Evolutionary conservation across 2,797 vertebrate species (phyloP).

Genomic region (Myoxocephalus aenaeus): DNA sequence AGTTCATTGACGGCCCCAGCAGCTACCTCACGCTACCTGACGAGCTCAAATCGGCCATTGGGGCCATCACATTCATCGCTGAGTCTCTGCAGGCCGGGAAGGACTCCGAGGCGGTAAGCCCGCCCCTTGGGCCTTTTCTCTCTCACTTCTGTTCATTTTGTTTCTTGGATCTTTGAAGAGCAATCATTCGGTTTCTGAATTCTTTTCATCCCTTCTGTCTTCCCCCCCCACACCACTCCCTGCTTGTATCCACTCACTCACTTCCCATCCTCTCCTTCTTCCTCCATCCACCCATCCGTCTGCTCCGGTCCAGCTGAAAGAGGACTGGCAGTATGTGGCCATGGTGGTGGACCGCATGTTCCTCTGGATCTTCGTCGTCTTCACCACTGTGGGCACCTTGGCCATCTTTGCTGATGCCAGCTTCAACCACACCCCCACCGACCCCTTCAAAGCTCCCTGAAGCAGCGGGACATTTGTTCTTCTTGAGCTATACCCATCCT

Average conservation of each 20-base stretch:
- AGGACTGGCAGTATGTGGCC: conserved; percentile 93
- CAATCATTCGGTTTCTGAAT: not conserved
- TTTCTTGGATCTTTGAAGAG: too few species aligned
- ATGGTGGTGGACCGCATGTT: conserved; percentile 93
- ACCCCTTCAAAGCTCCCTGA: conserved; percentile 79
- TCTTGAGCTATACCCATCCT: not conserved
- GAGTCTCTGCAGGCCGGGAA: conserved; percentile 89
- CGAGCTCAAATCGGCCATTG: conserved; percentile 87
- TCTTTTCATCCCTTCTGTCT: not conserved
- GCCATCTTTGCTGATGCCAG: conserved; percentile 90
- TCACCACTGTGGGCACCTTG: conserved; percentile 88
- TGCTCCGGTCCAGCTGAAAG: conserved; percentile 80
- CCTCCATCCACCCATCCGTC: not conserved
- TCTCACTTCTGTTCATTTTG: not conserved
- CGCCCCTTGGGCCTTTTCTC: not conserved
- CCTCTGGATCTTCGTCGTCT: conserved; percentile 87
- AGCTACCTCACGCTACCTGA: conserved; percentile 82
- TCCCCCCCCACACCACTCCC: too few species aligned
- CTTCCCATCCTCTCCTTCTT: not conserved
- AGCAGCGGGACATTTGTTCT: not conserved
- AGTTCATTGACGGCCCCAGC: conserved; percentile 88
- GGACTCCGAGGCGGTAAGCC: conserved; percentile 87
- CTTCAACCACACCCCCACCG: conserved; percentile 84
- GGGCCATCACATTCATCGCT: conserved; percentile 88
- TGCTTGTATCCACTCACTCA: not conserved